Conservation (phyloP, 2,797 vertebrate species). For the Muscicapa comitata region DNA sequence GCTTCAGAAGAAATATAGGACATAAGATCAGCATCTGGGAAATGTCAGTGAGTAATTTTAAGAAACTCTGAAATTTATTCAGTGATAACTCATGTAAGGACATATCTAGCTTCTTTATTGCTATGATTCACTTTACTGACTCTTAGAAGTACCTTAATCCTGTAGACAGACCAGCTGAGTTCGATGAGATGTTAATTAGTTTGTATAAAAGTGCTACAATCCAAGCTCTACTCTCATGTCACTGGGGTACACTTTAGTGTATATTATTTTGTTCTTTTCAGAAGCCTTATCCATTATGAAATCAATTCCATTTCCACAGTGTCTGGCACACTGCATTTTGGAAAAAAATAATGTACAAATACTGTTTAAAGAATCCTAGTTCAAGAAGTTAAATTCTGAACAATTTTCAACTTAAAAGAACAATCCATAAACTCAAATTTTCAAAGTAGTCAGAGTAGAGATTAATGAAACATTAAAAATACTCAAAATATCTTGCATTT, state of each 20-base stretch:
- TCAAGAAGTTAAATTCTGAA: conserved; percentile 21
- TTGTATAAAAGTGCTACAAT: neutral
- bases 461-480: conserved; percentile 39
- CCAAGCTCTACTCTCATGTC: neutral
- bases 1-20: neutral
- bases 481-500: conserved; percentile 27
- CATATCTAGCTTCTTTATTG: neutral
- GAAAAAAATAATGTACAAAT: neutral
- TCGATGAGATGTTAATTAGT: neutral
- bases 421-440: conserved; percentile 14
- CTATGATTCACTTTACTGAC: neutral
- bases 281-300: conserved; percentile 14
- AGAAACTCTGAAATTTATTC: neutral
- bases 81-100: neutral
- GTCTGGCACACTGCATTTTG: neutral
- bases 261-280: conserved; percentile 16
- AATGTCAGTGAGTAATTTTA: neutral
- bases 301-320: neutral
- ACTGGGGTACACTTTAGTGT: neutral
- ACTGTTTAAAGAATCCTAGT: neutral
- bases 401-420: neutral
- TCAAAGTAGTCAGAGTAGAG: neutral
- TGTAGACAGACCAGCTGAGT: neutral
- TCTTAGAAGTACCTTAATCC: conserved; percentile 5
- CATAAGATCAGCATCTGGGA: neutral